Percentiles rank a stretch among this genome's conserved stretches.
Conservation (phyloP, 37 sponge, comb jelly and placozoan genomes). For the Axinella damicornis region DNA sequence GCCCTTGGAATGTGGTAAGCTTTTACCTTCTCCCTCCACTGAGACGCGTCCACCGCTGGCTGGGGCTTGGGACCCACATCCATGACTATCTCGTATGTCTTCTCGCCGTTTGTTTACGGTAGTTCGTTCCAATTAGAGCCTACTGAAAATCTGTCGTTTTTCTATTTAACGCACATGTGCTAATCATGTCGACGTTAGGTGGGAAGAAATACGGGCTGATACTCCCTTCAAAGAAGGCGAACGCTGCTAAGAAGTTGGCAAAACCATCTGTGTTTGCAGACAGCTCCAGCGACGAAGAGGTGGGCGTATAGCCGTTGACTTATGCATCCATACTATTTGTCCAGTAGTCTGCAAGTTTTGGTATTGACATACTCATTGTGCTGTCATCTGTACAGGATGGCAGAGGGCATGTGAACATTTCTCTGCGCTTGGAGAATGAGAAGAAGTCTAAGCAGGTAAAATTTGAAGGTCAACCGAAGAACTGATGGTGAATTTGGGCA, state of each 20-base stretch:
- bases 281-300: constrained; percentile 75
- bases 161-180: no score
- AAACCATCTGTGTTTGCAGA: constrained; percentile 75
- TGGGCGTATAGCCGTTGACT: neutral
- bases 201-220: constrained; percentile 67
- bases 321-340: no score
- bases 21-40: constrained; percentile 77
- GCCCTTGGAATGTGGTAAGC: constrained; percentile 61
- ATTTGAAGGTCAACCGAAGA: no score
- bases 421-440: constrained; percentile 46
- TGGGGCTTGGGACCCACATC: constrained; percentile 10
- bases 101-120: neutral
- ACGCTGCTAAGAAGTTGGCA: neutral
- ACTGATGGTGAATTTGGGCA: no score
- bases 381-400: neutral
- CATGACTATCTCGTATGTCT: no score
- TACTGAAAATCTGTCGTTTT: neutral
- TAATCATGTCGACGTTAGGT: neutral
- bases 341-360: no score
- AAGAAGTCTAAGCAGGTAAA: constrained; percentile 29
- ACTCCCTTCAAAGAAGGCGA: constrained; percentile 18
- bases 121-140: constrained; percentile 17
- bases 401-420: neutral
- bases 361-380: no score
- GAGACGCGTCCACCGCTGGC: constrained; percentile 5